phyloP scores from a whole-genome alignment of 1,140 invertebrate species.

The Dendrolimus kikuchii region DNA sequence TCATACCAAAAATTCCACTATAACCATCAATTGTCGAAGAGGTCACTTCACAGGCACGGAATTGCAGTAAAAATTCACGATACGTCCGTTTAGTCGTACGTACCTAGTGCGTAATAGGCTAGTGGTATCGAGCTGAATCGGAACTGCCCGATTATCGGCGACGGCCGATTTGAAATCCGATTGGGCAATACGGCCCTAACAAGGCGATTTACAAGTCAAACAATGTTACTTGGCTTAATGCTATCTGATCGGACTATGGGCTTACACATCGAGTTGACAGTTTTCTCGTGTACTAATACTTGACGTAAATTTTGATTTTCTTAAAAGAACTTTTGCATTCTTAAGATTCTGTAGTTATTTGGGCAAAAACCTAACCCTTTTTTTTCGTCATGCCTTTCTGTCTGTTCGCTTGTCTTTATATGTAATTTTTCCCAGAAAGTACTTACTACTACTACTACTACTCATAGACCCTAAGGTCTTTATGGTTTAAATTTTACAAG shows the following conservation, averaged over 20 bases:
- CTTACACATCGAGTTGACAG: not conserved
- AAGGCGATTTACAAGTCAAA: conserved; percentile 8
- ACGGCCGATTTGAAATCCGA: conserved; percentile 1
- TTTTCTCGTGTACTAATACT: not conserved
- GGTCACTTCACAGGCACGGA: conserved; percentile 13
- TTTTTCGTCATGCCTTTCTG: no score
- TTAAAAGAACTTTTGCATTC: no score
- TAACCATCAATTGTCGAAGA: no score
- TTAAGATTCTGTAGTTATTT: no score
- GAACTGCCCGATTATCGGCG: conserved; percentile 35
- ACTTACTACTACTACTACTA: no score
- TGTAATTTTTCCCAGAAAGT: no score
- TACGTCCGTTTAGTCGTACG: conserved; percentile 31
- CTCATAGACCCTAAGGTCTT: no score
- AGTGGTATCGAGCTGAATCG: conserved; percentile 27
- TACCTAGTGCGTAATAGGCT: conserved; percentile 36
- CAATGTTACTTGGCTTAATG: conserved; percentile 3
- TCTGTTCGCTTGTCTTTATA: no score
- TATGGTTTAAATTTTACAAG: no score
- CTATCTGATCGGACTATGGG: conserved; percentile 1
- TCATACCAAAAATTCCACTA: no score
- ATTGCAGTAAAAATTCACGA: conserved; percentile 41
- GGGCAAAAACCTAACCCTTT: no score
- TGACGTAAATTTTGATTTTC: not conserved
- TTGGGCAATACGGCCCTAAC: conserved; percentile 7